These are phyloP conservation scores for Vanessa atalanta DNA, from an alignment of 1,140 invertebrate species.

Conservation along the genomic window DNA sequence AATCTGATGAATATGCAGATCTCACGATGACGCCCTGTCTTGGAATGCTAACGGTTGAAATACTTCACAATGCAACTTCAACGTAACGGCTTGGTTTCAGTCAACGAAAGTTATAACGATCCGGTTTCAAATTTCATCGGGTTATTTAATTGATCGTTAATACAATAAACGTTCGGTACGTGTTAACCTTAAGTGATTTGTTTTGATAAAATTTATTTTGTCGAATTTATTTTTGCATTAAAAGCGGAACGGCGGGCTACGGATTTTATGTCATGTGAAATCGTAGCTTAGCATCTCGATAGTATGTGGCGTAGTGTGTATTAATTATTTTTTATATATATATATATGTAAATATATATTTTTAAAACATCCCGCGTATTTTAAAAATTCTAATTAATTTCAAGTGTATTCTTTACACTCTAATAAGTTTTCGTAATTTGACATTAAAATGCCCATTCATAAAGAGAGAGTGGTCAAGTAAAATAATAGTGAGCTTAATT, in stretches of 20 bases:
- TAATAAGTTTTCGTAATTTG: constrained; percentile 6
- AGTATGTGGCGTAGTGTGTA: not conserved
- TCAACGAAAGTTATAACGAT: constrained; percentile 64
- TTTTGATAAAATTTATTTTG: constrained; percentile 15
- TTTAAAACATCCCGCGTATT: too few species aligned
- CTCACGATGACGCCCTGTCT: constrained; percentile 61
- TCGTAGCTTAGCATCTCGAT: not conserved
- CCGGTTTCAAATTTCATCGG: constrained; percentile 52
- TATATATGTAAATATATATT: not conserved
- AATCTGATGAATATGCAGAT: constrained; percentile 75
- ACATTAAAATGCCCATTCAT: constrained; percentile 3
- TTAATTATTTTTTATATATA: too few species aligned
- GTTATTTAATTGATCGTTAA: constrained; percentile 54
- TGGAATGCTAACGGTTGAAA: constrained; percentile 74
- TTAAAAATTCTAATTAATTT: not conserved
- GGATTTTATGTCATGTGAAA: not conserved
- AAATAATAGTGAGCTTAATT: constrained; percentile 18
- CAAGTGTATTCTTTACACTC: not conserved
- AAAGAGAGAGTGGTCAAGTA: constrained; percentile 19
- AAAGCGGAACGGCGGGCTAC: not conserved
- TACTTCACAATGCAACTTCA: constrained; percentile 60
- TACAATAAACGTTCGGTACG: constrained; percentile 41
- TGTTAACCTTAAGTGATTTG: constrained; percentile 2
- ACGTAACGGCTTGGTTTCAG: constrained; percentile 48
- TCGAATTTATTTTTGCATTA: not conserved